Evolutionary conservation across 1,140 invertebrate genomes (phyloP), one percentile per base, ranked within the genome.

Genomic region (Sminthurides bifidus): DNA sequence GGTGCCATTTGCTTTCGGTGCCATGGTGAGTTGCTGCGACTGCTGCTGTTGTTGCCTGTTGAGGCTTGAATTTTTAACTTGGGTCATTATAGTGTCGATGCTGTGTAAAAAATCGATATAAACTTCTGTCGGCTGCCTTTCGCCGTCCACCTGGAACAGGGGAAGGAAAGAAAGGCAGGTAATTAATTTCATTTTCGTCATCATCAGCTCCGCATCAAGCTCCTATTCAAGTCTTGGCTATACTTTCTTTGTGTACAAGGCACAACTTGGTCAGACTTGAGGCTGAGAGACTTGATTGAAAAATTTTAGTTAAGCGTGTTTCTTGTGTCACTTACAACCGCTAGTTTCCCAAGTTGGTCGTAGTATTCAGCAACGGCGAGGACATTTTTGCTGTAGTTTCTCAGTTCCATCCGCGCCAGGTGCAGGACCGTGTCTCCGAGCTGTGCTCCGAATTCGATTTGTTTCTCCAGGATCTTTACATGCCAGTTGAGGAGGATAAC

Each of bases 341-440:
- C 74, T 17, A 91, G 75, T 77, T 88, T 83, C 66, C 82, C 83
- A 67, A 80, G 82, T 69, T 89, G 85, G 70, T 90, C 86, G 69
- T 87, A 89, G 70, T 87, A 89, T 67, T 91, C 86, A 0, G 84
- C 85, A 5, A 91, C 87, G 0, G 87, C 86, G 76, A 88, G 85
- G 21, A 89, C 86, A 67, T 85, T 85, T 68, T 81, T 82, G 66
- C 85, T 87, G 76, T 90, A 92, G 76, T 90, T 89, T 65, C 80
- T 79, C 8, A 91, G 77, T 71, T 92, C 87, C 83, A 88, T 87
- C 69, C 80, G 76, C 26, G 87, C 87, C 56, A 90, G 72, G 54
- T 83, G 82, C 44, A 90, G 78, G 56, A 90, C 84, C 35, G 90
- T 84, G 69, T 88, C 85, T 30, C n/a, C 33, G 49, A 90, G 76